Evolutionary conservation across 92 coral and sea anemone genomes (phyloP), one percentile per base, ranked within the genome.

Genomic region (Diadumene lineata): DNA sequence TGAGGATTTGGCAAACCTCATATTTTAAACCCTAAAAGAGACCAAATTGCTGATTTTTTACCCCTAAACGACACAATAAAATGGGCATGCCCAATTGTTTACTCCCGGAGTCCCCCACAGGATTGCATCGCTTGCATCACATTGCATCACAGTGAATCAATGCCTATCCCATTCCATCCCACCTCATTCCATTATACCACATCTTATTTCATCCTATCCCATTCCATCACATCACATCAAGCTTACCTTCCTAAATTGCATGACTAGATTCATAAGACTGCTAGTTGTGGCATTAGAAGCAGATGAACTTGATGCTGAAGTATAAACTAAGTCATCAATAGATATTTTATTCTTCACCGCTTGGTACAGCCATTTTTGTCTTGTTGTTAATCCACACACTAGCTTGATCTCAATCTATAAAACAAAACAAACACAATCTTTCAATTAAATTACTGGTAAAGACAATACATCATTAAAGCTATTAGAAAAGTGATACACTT

Each of bases 191-290:
- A 15, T 53, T 16, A 4, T 23, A 15, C 19, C 60, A 53, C 24
- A 15, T 15, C 24, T 2, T 16, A 53, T 53, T 6, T 22, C 30
- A 30, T 46, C 24, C 2, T 23, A 15, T 53, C 60, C 10, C 24
- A 15, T 15, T 16, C 8, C 24, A 53, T 53, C 21, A 22, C 30
- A 30, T 46, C 22, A 31, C 23, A 23, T 56, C 24, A n/a, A 28
- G 1, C 13, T 72, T 72, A 91, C 98, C 94, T 94, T 94, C 57
- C 98, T 84, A 58, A 94, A 94, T 83, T 94, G 98, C 98, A 94
- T 94, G 43, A 94, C 98, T 29, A 94, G 86, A 66, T 94, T 94
- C 98, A 94, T 94, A 32, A 94, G 73, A 57, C 92, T 94, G 76
- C 97, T 94, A 1, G 98, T 94, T 26, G 98, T 91, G 11, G 98